A percentile compares a stretch with the other conserved stretches of the same genome.
Evolutionary conservation across 2,797 vertebrate species (phyloP).

Genomic region (Takifugu ocellatus): DNA sequence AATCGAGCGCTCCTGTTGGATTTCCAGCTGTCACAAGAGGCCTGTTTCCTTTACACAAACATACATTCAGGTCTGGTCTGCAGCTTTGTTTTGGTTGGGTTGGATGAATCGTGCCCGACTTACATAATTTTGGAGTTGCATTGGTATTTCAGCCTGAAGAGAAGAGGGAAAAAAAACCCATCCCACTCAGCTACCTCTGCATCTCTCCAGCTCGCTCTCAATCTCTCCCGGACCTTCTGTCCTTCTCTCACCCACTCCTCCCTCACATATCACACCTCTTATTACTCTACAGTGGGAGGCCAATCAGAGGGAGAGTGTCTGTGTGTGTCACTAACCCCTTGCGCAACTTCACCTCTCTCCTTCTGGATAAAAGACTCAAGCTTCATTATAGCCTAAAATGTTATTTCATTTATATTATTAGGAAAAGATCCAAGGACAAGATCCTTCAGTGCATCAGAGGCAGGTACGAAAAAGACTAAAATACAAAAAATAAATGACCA

Average conservation of each 20-base stretch:
- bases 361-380: constrained; percentile 17
- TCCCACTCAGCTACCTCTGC: constrained; percentile 61
- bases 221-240: constrained; percentile 58
- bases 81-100: constrained; percentile 49
- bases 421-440: not conserved
- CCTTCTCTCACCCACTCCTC: constrained; percentile 61
- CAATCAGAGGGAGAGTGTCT: constrained; percentile 41
- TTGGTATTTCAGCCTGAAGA: constrained; percentile 38
- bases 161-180: constrained; percentile 39
- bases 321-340: constrained; percentile 25
- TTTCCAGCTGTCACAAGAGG: no score
- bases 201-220: constrained; percentile 34
- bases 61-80: constrained; percentile 24
- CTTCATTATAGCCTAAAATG: no score
- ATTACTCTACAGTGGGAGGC: constrained; percentile 57
- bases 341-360: constrained; percentile 37
- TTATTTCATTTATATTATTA: constrained; percentile 4
- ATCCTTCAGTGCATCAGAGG: not conserved
- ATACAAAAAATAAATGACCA: not conserved
- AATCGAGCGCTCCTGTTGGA: no score
- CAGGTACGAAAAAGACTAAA: not conserved
- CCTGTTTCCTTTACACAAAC: no score
- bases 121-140: constrained; percentile 49
- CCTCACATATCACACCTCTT: constrained; percentile 64
- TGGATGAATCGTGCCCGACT: constrained; percentile 49